Evolutionary conservation across 2,113 vertebrate species (phyloP).

Genomic region (Vanacampus margaritifer): DNA sequence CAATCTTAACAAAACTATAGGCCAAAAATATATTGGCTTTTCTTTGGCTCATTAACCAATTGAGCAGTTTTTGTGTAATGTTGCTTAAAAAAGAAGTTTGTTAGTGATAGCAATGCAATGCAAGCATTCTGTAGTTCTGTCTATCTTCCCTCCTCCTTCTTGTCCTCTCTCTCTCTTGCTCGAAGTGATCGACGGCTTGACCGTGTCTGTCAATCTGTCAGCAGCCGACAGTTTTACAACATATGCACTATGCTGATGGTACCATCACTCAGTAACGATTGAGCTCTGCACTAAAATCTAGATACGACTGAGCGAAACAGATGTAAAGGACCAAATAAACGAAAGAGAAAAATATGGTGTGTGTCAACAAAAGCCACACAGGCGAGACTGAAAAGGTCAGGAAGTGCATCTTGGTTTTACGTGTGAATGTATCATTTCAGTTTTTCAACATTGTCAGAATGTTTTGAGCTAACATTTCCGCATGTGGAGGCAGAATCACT

Average conservation of each 20-base stretch:
- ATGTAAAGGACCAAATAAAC: constrained; percentile 31
- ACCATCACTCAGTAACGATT: constrained; percentile 77
- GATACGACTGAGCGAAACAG: constrained; percentile 42
- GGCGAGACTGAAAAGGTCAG: constrained; percentile 37
- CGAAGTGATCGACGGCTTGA: constrained; percentile 68
- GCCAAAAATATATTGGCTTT: not conserved
- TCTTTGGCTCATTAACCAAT: not conserved
- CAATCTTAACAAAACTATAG: not conserved
- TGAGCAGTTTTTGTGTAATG: not conserved
- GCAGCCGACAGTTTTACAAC: constrained; percentile 78
- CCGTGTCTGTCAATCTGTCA: constrained; percentile 77
- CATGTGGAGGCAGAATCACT: constrained; percentile 33
- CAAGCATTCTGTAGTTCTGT: constrained; percentile 22
- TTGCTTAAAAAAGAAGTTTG: not conserved
- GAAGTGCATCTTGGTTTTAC: constrained; percentile 27
- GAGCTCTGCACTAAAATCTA: constrained; percentile 65
- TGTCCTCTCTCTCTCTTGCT: constrained; percentile 14
- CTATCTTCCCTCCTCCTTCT: not conserved
- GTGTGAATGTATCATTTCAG: constrained; percentile 15
- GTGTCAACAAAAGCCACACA: constrained; percentile 12
- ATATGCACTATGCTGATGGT: constrained; percentile 77
- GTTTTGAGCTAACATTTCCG: constrained; percentile 45
- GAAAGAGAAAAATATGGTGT: constrained; percentile 29
- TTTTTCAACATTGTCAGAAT: constrained; percentile 18
- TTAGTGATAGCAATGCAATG: constrained; percentile 14